Evolutionary conservation across 2,113 vertebrate species (phyloP).

Genomic region (Rhipidura dahli): DNA sequence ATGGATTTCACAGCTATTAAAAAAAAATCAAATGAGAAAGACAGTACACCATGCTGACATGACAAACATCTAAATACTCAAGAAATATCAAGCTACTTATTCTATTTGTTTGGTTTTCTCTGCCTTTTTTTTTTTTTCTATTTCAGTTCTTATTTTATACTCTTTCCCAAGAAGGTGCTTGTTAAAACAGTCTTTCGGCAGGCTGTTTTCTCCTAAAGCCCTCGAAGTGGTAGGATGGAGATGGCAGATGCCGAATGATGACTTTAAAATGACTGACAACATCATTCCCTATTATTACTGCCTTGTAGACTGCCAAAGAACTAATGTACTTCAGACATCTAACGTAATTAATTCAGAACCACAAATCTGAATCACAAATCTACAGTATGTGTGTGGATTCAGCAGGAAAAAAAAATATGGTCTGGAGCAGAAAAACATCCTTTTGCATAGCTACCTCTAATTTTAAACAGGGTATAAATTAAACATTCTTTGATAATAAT

Average conservation of each 20-base stretch:
- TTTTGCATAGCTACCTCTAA: constrained; percentile 75
- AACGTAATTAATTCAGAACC: constrained; percentile 75
- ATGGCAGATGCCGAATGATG: constrained; percentile 57
- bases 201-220: constrained; percentile 40
- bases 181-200: constrained; percentile 40
- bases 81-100: constrained; percentile 32
- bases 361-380: constrained; percentile 73
- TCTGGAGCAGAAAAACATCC: constrained; percentile 54
- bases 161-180: constrained; percentile 26
- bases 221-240: constrained; percentile 43
- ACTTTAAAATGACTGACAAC: constrained; percentile 75
- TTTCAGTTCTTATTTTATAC: constrained; percentile 40
- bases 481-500: constrained; percentile 84
- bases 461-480: constrained; percentile 80
- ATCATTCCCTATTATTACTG: constrained; percentile 69
- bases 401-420: constrained; percentile 63
- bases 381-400: constrained; percentile 68
- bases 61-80: not conserved
- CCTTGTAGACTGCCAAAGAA: constrained; percentile 71
- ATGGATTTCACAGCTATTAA: not conserved
- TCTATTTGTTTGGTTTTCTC: constrained; percentile 19
- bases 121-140: not conserved
- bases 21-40: not conserved
- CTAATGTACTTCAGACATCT: constrained; percentile 69
- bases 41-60: not conserved